A percentile compares a stretch with the other conserved stretches of the same genome.
phyloP scores from a whole-genome alignment of 2,797 vertebrate species.

The Darevskia mixta region DNA sequence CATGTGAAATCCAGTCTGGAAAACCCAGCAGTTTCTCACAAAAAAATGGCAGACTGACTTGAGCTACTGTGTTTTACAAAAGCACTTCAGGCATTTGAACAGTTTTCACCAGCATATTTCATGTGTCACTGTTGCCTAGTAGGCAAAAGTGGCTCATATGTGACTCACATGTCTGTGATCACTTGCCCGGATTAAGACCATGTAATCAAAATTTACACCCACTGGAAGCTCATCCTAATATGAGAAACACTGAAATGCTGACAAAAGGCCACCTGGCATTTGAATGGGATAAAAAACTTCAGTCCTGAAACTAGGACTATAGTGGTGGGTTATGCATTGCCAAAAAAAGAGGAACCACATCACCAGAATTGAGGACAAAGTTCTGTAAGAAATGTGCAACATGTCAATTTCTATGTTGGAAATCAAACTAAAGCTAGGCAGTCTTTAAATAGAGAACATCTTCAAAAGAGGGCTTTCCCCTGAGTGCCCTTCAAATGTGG shows the following conservation, averaged over 20 bases:
- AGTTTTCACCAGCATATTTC: background rate
- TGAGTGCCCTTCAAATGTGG: no score
- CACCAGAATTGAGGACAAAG: no score
- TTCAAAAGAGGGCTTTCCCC: no score
- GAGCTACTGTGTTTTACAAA: background rate
- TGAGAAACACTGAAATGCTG: slow-evolving; percentile 1
- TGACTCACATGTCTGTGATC: background rate
- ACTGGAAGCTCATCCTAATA: background rate
- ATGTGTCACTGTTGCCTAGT: accelerated
- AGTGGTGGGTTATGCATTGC: background rate
- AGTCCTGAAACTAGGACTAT: background rate
- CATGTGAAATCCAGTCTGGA: background rate
- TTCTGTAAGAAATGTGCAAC: no score
- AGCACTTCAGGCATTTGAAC: accelerated
- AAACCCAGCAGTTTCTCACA: background rate
- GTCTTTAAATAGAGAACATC: no score
- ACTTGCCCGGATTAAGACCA: background rate
- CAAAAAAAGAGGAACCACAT: no score
- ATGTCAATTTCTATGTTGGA: no score
- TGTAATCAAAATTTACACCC: background rate
- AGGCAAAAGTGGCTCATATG: background rate
- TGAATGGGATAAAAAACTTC: background rate
- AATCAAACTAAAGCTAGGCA: no score
- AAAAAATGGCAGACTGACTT: background rate
- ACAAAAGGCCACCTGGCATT: background rate